Percentiles rank a stretch among this genome's conserved stretches.
Evolutionary conservation across 2,888 invertebrate species (phyloP).

Genomic region (Philereme vetulata): DNA sequence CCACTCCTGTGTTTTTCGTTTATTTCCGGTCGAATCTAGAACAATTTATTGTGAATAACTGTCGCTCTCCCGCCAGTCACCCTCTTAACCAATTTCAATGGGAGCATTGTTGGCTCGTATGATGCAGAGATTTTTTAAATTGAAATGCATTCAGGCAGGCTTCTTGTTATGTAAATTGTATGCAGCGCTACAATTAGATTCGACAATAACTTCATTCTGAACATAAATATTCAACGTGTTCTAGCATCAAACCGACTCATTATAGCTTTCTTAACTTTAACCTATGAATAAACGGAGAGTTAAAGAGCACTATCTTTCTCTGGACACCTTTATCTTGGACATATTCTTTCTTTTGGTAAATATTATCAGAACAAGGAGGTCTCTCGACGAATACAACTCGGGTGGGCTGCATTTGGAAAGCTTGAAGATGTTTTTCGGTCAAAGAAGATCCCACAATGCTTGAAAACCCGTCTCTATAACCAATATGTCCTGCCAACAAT

Average conservation of each 20-base stretch:
- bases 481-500: too few relatives aligned
- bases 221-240: constrained; percentile 27
- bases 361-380: too few relatives aligned
- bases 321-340: too few relatives aligned
- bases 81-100: constrained; percentile 52
- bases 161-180: constrained; percentile 59
- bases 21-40: constrained; percentile 65
- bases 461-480: too few relatives aligned
- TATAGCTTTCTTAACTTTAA: constrained; percentile 7
- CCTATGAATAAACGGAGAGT: constrained; percentile 1
- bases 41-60: constrained; percentile 59
- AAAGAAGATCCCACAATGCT: too few relatives aligned
- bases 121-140: constrained; percentile 53
- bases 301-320: too few relatives aligned
- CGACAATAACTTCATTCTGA: constrained; percentile 28
- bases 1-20: constrained; percentile 63
- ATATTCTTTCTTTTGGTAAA: too few relatives aligned
- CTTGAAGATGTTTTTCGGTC: too few relatives aligned
- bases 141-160: constrained; percentile 53
- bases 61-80: constrained; percentile 49
- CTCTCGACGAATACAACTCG: too few relatives aligned
- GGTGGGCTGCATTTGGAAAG: too few relatives aligned
- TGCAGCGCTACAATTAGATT: constrained; percentile 44
- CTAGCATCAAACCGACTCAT: constrained; percentile 25
- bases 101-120: constrained; percentile 51